phyloP scores from a whole-genome alignment of 2,797 vertebrate genomes.

The Notamacropus eugenii region DNA sequence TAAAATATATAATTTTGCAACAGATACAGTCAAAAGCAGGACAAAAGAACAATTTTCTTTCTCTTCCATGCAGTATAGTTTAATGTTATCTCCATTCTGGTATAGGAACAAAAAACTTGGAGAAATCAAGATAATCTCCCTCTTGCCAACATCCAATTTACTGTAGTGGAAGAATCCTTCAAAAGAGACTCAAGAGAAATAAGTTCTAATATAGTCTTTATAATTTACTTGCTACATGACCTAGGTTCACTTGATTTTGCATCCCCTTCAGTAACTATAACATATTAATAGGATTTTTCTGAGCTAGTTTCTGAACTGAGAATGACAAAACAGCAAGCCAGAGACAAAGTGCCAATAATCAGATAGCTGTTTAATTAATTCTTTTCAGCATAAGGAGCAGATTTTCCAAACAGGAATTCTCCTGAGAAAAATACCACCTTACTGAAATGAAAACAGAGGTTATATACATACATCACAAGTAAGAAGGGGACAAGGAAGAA shows the following conservation, averaged over 20 bases:
- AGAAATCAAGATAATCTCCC: not conserved
- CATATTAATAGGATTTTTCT: not conserved
- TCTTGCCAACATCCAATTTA: no score
- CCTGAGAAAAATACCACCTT: no score
- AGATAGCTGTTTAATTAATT: no score
- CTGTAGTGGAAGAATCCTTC: no score
- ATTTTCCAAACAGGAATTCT: no score
- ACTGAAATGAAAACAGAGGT: no score
- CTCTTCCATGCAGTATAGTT: not conserved
- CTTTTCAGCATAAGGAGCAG: no score
- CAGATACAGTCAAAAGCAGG: not conserved
- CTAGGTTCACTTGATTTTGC: not conserved
- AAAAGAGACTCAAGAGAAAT: not conserved
- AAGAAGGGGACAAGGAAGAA: no score
- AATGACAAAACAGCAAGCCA: no score
- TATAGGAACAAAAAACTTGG: not conserved
- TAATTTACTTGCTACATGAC: not conserved
- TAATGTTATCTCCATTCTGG: not conserved
- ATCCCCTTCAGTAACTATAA: not conserved
- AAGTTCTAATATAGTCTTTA: slow-evolving; percentile 1
- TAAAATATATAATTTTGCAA: not conserved
- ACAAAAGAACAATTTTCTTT: not conserved
- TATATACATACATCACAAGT: no score
- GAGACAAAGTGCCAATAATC: no score
- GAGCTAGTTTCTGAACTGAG: no score